Evolutionary conservation across 2,113 vertebrate species (phyloP).

Genomic region (Alethe castanea): DNA sequence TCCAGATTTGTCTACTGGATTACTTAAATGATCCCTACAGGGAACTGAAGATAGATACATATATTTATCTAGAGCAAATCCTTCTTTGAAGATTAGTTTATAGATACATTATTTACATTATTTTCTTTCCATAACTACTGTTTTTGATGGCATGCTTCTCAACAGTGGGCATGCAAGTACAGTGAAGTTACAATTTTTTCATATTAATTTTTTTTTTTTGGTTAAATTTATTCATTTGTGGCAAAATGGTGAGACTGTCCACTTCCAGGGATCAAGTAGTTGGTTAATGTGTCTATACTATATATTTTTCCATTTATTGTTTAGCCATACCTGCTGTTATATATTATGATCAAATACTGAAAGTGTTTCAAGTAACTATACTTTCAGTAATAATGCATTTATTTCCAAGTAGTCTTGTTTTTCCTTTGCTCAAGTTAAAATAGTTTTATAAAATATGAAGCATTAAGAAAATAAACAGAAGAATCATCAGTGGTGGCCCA

Average conservation of each 20-base stretch:
- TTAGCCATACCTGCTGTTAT: not conserved
- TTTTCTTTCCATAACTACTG: not conserved
- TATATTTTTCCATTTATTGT: not conserved
- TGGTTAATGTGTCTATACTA: accelerated
- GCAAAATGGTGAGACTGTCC: not conserved
- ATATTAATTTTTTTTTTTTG: not conserved
- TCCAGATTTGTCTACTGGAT: not conserved
- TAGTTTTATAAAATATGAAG: not conserved
- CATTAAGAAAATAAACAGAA: not conserved
- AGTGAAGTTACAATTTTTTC: not conserved
- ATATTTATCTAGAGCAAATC: not conserved
- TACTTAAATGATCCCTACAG: not conserved
- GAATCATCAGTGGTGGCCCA: not conserved
- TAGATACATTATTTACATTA: not conserved
- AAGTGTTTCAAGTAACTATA: not conserved
- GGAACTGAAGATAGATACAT: not conserved
- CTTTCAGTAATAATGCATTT: not conserved
- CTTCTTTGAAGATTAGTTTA: not conserved
- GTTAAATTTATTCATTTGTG: not conserved
- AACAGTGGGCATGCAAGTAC: not conserved
- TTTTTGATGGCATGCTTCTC: not conserved
- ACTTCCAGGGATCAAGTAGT: not conserved
- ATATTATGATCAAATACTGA: not conserved
- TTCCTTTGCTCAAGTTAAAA: not conserved
- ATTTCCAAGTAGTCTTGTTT: not conserved